Evolutionary conservation across 2,797 vertebrate species (phyloP).

Genomic region (Premnoplex brunnescens): DNA sequence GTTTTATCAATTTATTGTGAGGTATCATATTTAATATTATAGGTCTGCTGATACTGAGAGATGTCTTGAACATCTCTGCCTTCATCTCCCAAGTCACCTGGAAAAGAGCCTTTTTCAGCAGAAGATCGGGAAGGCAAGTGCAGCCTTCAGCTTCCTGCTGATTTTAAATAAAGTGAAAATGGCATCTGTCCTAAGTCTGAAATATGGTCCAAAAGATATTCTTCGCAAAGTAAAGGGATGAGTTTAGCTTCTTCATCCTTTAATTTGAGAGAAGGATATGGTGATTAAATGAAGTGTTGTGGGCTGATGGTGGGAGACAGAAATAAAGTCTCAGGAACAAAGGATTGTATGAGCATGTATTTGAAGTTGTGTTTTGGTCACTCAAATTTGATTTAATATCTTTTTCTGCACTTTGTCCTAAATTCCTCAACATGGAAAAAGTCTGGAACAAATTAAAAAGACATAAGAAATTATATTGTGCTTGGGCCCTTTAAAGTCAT

Average conservation of each 20-base stretch:
- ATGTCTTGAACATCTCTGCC: background rate
- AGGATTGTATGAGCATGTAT: background rate
- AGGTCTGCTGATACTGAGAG: background rate
- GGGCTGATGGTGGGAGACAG: background rate
- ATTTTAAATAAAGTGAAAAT: conserved; percentile 40
- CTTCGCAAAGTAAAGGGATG: background rate
- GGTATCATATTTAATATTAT: background rate
- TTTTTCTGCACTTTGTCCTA: background rate
- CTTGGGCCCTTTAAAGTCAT: background rate
- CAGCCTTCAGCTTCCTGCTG: background rate
- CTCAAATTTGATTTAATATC: background rate
- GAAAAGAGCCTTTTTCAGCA: conserved; percentile 34
- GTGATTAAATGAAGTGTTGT: background rate
- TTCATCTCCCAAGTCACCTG: background rate
- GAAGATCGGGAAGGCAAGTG: conserved; percentile 35
- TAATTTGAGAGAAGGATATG: background rate
- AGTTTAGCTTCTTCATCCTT: background rate
- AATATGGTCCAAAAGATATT: background rate
- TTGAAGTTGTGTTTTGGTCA: background rate
- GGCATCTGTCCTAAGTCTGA: conserved; percentile 17
- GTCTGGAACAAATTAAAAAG: background rate
- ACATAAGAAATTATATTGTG: background rate
- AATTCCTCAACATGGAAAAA: background rate
- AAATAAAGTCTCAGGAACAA: background rate
- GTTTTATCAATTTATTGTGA: background rate